Base-by-base conservation (phyloP, 2,113 vertebrate genomes). In the Donacobius atricapilla region DNA sequence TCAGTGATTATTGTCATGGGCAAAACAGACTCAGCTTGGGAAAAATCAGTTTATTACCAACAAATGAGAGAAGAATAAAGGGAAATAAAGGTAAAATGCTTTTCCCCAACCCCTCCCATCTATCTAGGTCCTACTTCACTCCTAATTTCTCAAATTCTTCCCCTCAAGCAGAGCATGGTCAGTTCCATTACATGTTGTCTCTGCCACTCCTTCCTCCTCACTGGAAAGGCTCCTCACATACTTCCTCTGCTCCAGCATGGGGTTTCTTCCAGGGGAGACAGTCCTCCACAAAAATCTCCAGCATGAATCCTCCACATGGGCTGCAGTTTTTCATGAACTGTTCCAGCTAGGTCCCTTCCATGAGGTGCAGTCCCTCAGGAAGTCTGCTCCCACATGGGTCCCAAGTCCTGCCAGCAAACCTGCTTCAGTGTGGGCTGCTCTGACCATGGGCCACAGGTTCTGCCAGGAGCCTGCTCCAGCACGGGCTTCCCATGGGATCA, bases 401-500 rank as follows among this genome's bases (percentile, higher is more conserved):
- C 31, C n/a, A 31, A 2, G 10, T 48, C 24, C 47, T 63, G 13
- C 24, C 64, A 54, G 2, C 3, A 7, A 24, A 15, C 28, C 54
- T 53, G 28, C 39, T 73, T 28, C 18, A n/a, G 31, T 1, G 4
- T 35, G 53, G 31, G 44, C 53, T 58, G 22, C 17, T 47, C 44
- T 57, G 8, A 57, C 7, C 7, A 35, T 0, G 1, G 31, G 9
- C 17, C 35, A 58, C 40, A 40, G 42, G 13, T 77, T 33, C 45
- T 69, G 23, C 11, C n/a, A 45, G 56, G 19, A 70, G 2, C 15
- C 37, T 50, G 53, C 53, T 68, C 53, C 51, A 58, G 21, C 31
- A 30, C 1, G 0, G 21, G 30, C 35, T 79, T 25, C 20, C 73
- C 13, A 6, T 4, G 7, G 24, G 30, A 0, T 47, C 73, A 25